Conservation (phyloP, 2,113 vertebrate species). For the Notiomystis cincta region DNA sequence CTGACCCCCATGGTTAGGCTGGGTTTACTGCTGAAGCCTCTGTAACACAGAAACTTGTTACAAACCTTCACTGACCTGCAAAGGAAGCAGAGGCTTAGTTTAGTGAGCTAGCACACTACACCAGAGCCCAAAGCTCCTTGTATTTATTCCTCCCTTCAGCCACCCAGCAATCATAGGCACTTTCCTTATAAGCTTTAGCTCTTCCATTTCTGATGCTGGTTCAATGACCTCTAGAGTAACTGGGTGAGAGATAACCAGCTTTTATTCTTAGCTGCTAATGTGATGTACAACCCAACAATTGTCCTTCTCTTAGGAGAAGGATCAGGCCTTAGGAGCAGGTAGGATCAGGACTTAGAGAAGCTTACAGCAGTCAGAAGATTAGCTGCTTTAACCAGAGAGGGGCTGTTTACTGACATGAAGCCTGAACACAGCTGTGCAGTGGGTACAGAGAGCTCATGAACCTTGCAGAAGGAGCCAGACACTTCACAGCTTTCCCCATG, state of each 20-base stretch:
- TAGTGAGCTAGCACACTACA: neutral
- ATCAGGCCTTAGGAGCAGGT: constrained; percentile 10
- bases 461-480: neutral
- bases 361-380: constrained; percentile 29
- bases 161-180: neutral
- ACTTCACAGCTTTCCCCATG: neutral
- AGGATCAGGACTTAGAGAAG: constrained; percentile 24
- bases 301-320: constrained; percentile 6
- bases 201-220: constrained; percentile 5
- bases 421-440: neutral
- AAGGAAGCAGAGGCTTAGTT: neutral
- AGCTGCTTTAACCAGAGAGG: neutral
- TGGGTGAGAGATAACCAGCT: constrained; percentile 24
- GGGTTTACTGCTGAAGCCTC: neutral
- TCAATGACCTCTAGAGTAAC: neutral
- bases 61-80: neutral
- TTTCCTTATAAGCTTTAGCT: neutral
- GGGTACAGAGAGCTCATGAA: neutral
- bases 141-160: neutral
- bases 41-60: neutral
- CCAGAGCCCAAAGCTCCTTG: neutral
- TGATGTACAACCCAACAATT: neutral
- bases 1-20: neutral
- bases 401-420: neutral
- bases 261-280: constrained; percentile 19